A percentile compares a stretch with the other conserved stretches of the same genome.
These are phyloP conservation scores for Anthopleura xanthogrammica DNA, from an alignment of 92 coral and sea anemone species.

Conservation along the genomic window DNA sequence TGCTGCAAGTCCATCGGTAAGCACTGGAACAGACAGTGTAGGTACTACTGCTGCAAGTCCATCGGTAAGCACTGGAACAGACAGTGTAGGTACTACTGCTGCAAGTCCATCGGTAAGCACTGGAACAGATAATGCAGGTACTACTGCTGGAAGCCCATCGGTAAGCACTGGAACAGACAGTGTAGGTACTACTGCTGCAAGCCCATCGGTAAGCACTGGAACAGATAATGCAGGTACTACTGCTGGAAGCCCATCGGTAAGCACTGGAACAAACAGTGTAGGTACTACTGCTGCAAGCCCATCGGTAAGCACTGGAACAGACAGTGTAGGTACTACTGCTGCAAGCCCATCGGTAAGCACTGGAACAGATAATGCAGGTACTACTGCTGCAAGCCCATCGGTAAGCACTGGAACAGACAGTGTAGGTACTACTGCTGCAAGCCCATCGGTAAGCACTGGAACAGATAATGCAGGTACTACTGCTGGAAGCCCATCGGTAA, in stretches of 20 bases:
- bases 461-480: background rate
- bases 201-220: background rate
- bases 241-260: background rate
- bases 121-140: background rate
- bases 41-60: background rate
- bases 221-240: background rate
- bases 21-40: background rate
- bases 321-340: background rate
- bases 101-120: background rate
- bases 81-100: background rate
- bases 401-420: background rate
- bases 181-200: background rate
- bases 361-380: background rate
- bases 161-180: background rate
- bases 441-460: background rate
- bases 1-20: background rate
- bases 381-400: slow-evolving; percentile 4
- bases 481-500: background rate
- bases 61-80: background rate
- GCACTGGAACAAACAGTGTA: background rate
- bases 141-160: background rate
- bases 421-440: slow-evolving; percentile 4
- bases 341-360: background rate
- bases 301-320: background rate
- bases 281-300: background rate